Evolutionary conservation across 2,888 invertebrate genomes (phyloP).

Genomic region (Eilema caniola): DNA sequence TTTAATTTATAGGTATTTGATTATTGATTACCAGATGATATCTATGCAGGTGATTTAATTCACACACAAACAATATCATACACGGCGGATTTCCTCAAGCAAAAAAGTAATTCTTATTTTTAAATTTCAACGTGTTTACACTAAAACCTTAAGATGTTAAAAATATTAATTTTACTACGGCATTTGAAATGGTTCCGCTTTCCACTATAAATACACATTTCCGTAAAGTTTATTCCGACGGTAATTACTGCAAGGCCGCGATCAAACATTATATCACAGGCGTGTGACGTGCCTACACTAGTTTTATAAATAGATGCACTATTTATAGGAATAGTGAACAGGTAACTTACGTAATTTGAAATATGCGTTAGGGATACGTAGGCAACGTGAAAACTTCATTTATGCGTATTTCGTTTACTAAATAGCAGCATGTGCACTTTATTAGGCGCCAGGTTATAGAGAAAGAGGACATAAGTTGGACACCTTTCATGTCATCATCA

Average conservation of each 20-base stretch:
- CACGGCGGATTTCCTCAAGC: neutral
- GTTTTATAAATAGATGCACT: constrained; percentile 61
- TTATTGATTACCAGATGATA: neutral
- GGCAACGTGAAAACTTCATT: constrained; percentile 8
- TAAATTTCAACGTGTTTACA: neutral
- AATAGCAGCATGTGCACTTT: neutral
- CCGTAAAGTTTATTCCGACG: constrained; percentile 51
- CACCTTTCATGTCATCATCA: neutral
- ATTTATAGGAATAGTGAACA: constrained; percentile 51
- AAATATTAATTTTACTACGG: constrained; percentile 27
- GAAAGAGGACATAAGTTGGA: neutral
- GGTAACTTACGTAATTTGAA: constrained; percentile 30
- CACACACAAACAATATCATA: neutral
- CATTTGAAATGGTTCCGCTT: constrained; percentile 35
- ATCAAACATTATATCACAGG: constrained; percentile 52
- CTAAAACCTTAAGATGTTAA: constrained; percentile 19
- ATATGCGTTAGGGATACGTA: constrained; percentile 3
- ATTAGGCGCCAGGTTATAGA: neutral
- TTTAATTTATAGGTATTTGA: neutral
- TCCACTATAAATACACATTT: constrained; percentile 38
- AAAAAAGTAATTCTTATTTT: neutral
- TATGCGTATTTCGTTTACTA: neutral
- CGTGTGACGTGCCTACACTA: constrained; percentile 59
- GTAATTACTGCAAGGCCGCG: constrained; percentile 60
- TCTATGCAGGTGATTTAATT: neutral